These are phyloP conservation scores for Drosophila orosa DNA, from an alignment of 1,140 invertebrate genomes.

Conservation along the genomic window DNA sequence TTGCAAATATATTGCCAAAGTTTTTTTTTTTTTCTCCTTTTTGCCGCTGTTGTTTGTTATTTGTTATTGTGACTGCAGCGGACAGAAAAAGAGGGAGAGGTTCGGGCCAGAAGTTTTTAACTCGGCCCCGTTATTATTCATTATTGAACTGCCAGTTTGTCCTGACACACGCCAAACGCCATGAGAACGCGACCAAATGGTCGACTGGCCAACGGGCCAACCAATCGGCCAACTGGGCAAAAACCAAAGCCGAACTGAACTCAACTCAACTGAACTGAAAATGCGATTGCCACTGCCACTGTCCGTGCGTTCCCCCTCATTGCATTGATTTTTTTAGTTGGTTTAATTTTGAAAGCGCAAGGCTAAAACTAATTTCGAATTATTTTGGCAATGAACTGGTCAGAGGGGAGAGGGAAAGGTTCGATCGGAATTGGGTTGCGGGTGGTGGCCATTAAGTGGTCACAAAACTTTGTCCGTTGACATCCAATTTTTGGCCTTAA, in stretches of 20 bases:
- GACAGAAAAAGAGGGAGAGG: conserved; percentile 27
- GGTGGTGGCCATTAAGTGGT: conserved; percentile 64
- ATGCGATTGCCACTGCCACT: conserved; percentile 44
- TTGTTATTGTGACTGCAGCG: conserved; percentile 75
- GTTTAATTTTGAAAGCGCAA: conserved; percentile 74
- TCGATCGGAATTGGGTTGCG: conserved; percentile 8
- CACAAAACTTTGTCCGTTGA: conserved; percentile 55
- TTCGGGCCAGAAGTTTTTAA: conserved; percentile 63
- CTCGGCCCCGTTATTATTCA: conserved; percentile 78
- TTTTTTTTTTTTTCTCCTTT: conserved; percentile 65
- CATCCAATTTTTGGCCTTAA: conserved; percentile 55
- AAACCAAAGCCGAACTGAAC: conserved; percentile 18
- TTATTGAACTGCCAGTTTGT: conserved; percentile 80
- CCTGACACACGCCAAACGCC: conserved; percentile 75
- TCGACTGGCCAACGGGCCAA: conserved; percentile 15
- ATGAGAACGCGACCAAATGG: conserved; percentile 47
- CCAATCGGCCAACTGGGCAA: conserved; percentile 29
- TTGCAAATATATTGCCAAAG: conserved; percentile 82
- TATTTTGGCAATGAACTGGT: conserved; percentile 67
- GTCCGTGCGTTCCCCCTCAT: conserved; percentile 13
- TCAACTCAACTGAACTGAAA: conserved; percentile 49
- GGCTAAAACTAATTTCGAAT: conserved; percentile 80
- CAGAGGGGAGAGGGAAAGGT: not conserved
- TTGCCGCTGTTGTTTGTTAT: conserved; percentile 35
- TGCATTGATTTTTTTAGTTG: conserved; percentile 62